Evolutionary conservation across 2,797 vertebrate species (phyloP).

Genomic region (Bryconaethiops microstoma): DNA sequence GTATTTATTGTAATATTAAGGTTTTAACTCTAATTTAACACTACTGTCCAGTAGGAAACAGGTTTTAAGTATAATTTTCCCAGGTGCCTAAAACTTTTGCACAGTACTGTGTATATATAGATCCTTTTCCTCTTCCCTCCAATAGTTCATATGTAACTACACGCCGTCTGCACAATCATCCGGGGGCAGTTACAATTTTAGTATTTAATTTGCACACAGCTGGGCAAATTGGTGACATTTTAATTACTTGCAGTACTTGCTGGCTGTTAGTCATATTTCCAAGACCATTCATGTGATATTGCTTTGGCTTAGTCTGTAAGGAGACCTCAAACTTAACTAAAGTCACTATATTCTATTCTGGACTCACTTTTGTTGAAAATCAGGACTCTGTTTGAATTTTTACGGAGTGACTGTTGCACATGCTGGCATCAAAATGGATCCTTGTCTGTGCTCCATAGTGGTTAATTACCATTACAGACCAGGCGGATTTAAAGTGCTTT

Average conservation of each 20-base stretch:
- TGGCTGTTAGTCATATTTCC: not conserved
- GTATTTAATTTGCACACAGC: conserved; percentile 4
- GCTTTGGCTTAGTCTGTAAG: not conserved
- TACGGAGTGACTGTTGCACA: not conserved
- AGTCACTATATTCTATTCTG: not conserved
- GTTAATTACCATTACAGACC: not conserved
- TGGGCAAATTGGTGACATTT: not conserved
- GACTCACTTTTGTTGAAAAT: not conserved
- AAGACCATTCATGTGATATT: not conserved
- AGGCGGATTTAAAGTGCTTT: conserved; percentile 5
- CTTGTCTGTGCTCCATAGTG: not conserved
- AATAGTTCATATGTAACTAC: not conserved
- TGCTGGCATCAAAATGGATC: not conserved
- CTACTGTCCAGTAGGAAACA: no score
- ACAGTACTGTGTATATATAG: no score
- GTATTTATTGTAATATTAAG: no score
- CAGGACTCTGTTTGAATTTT: not conserved
- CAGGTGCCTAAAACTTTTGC: no score
- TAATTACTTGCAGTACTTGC: not conserved
- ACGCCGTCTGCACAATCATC: conserved; percentile 29
- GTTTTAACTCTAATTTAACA: no score
- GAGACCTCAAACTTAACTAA: conserved; percentile 1
- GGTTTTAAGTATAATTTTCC: no score
- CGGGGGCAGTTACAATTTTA: conserved; percentile 17
- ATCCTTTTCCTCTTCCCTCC: not conserved